These are phyloP conservation scores for Macropus fuliginosus DNA, from an alignment of 2,797 vertebrate genomes.

Conservation along the genomic window DNA sequence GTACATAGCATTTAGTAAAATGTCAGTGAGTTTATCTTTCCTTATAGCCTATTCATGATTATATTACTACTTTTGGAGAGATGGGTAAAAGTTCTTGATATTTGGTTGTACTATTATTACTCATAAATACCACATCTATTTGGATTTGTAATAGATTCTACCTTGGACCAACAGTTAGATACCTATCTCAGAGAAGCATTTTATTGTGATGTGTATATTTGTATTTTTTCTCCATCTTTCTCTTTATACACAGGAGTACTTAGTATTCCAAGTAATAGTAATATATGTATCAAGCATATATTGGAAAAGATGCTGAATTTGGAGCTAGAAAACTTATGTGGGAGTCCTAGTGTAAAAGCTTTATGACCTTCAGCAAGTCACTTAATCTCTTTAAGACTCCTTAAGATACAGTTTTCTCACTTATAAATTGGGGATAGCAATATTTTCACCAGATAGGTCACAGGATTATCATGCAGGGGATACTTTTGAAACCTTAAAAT, in stretches of 20 bases:
- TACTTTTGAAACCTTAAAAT: background rate
- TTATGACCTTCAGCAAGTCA: background rate
- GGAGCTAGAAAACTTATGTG: background rate
- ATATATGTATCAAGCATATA: background rate
- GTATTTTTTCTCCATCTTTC: constrained; percentile 13
- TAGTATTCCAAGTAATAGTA: background rate
- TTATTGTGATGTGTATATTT: constrained; percentile 37
- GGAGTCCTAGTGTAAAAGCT: background rate
- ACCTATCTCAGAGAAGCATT: constrained; percentile 27
- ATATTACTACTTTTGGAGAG: background rate
- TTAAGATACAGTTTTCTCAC: background rate
- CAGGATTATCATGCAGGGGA: background rate
- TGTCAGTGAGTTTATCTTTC: constrained; percentile 27
- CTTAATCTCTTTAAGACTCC: background rate
- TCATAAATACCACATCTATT: background rate
- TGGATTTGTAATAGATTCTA: background rate
- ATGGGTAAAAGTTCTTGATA: background rate
- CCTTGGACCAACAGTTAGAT: constrained; percentile 43
- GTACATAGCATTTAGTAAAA: constrained; percentile 46
- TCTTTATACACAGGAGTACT: constrained; percentile 21
- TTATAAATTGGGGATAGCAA: background rate
- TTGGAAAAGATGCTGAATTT: background rate
- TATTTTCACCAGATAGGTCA: background rate
- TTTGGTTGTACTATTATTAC: background rate
- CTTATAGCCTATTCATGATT: constrained; percentile 46